Percentiles rank a stretch among this genome's conserved stretches.
phyloP scores from a whole-genome alignment of 2,797 vertebrate genomes.

The Thaleichthys pacificus region DNA sequence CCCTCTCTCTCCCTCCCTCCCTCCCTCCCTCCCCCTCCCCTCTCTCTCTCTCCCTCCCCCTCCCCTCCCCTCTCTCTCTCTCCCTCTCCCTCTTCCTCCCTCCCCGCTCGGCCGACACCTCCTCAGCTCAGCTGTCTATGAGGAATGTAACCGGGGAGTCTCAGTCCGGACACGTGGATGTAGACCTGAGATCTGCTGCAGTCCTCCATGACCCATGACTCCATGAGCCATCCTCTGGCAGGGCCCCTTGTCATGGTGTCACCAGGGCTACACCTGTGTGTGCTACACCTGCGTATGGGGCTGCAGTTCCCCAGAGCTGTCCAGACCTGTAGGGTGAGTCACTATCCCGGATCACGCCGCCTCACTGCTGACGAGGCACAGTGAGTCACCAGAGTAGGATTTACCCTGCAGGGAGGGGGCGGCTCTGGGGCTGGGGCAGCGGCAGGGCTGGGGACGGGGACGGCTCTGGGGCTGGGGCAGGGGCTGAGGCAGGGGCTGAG shows the following conservation, averaged over 20 bases:
- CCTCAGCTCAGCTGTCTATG: constrained; percentile 16
- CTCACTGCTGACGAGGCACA: too few relatives aligned
- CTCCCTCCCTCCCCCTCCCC: not conserved
- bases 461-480: too few relatives aligned
- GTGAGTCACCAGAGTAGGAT: too few relatives aligned
- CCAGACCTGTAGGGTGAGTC: constrained; percentile 1
- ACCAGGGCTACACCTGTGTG: too few relatives aligned
- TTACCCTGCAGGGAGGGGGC: too few relatives aligned
- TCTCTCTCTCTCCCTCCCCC: not conserved
- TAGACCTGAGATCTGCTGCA: constrained; percentile 12
- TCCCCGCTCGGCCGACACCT: not conserved
- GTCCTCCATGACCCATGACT: not conserved
- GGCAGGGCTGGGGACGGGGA: too few relatives aligned
- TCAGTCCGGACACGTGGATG: not conserved
- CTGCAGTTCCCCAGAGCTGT: not conserved
- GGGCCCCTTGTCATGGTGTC: too few relatives aligned
- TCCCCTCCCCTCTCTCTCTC: not conserved
- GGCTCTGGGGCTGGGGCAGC: too few relatives aligned
- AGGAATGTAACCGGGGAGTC: constrained; percentile 13
- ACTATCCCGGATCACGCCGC: not conserved
- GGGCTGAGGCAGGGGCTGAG: too few relatives aligned
- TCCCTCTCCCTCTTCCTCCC: not conserved
- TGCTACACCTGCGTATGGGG: too few relatives aligned
- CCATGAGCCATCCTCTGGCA: too few relatives aligned
- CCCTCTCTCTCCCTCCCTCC: not conserved